Conservation (phyloP, 2,888 invertebrate species). For the Drosophila mimica region DNA sequence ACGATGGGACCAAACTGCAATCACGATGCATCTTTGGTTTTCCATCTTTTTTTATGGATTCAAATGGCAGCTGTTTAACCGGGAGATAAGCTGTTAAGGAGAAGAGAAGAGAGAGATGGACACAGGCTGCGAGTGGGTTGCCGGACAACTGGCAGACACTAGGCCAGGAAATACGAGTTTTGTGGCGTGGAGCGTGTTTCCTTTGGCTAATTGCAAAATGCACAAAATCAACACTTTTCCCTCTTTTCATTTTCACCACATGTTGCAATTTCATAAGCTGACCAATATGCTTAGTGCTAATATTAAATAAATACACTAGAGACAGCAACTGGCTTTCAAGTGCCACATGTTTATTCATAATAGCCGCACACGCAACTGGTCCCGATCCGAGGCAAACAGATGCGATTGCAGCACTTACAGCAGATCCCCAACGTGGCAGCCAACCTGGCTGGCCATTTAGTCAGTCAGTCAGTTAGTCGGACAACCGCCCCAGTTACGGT, state of each 20-base stretch:
- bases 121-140: constrained; percentile 12
- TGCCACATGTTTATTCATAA: constrained; percentile 75
- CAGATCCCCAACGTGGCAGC: constrained; percentile 33
- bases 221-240: constrained; percentile 38
- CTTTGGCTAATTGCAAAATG: constrained; percentile 71
- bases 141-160: constrained; percentile 27
- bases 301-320: constrained; percentile 41
- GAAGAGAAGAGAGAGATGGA: constrained; percentile 4
- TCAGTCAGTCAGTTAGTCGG: constrained; percentile 55
- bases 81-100: neutral
- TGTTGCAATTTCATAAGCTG: constrained; percentile 47
- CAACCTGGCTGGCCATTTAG: constrained; percentile 9
- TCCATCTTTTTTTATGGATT: neutral
- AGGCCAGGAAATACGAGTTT: constrained; percentile 60
- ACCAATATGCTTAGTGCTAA: constrained; percentile 16
- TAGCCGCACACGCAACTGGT: constrained; percentile 53
- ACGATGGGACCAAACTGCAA: constrained; percentile 32
- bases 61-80: constrained; percentile 16
- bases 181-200: constrained; percentile 58
- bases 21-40: constrained; percentile 46
- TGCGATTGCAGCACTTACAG: constrained; percentile 17
- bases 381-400: constrained; percentile 16
- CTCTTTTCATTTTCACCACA: constrained; percentile 55
- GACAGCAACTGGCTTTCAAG: constrained; percentile 59
- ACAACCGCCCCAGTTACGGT: constrained; percentile 25